phyloP scores from a whole-genome alignment of 2,797 vertebrate species.

The Tenualosa ilisha region DNA sequence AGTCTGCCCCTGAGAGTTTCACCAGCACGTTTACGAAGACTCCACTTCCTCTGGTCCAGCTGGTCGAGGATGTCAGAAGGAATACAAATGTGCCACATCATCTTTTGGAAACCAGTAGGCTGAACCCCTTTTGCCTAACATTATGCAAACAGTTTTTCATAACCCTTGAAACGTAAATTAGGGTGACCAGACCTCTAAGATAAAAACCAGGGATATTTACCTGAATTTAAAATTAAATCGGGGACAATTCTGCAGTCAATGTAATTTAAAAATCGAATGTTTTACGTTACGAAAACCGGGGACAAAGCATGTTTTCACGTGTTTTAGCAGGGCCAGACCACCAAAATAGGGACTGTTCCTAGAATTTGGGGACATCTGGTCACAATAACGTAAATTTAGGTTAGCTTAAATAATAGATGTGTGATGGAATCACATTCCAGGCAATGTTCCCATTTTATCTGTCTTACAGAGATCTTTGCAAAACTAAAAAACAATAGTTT shows the following conservation, averaged over 20 bases:
- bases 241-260: too few relatives aligned
- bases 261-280: too few relatives aligned
- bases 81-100: constrained; percentile 73
- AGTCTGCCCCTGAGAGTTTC: constrained; percentile 50
- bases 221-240: too few relatives aligned
- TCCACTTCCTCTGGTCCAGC: constrained; percentile 72
- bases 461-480: constrained; percentile 76
- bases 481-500: constrained; percentile 74
- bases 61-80: constrained; percentile 76
- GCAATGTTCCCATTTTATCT: background rate
- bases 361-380: too few relatives aligned
- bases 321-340: too few relatives aligned
- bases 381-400: too few relatives aligned
- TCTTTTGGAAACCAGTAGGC: constrained; percentile 85
- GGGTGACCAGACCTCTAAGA: background rate
- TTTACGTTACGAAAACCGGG: too few relatives aligned
- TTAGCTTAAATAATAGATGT: too few relatives aligned
- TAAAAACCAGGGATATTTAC: too few relatives aligned
- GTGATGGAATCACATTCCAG: background rate
- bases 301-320: too few relatives aligned
- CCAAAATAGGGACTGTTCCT: too few relatives aligned
- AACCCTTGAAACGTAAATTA: too few relatives aligned
- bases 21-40: constrained; percentile 54
- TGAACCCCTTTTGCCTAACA: background rate
- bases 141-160: background rate